Evolutionary conservation across 1,140 invertebrate species (phyloP).

Genomic region (Nephila pilipes): DNA sequence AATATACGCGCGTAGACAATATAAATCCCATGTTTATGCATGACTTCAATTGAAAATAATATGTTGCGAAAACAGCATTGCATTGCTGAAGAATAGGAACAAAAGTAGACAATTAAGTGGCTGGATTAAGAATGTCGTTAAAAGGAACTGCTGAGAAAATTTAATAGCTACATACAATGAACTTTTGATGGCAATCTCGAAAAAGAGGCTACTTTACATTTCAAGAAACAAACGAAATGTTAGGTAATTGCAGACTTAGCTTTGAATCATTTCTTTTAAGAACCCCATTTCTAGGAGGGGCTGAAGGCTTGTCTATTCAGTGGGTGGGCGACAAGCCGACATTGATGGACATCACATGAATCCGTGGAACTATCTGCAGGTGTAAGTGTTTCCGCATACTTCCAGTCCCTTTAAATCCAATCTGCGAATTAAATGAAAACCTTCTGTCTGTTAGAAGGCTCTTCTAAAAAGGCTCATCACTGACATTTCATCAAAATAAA

Average conservation of each 20-base stretch:
- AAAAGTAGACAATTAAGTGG: background rate
- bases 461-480: background rate
- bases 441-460: background rate
- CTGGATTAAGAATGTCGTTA: background rate
- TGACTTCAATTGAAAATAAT: background rate
- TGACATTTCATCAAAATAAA: slow-evolving; percentile 19
- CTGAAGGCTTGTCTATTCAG: slow-evolving; percentile 16
- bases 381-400: slow-evolving; percentile 1
- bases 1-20: too few relatives aligned
- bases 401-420: background rate
- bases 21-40: too few relatives aligned
- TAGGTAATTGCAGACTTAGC: background rate
- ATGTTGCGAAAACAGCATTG: background rate
- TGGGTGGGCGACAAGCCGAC: slow-evolving; percentile 12
- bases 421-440: background rate
- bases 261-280: background rate
- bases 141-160: background rate
- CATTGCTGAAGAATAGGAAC: background rate
- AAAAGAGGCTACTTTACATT: slow-evolving; percentile 5
- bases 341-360: background rate
- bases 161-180: background rate
- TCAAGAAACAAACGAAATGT: slow-evolving; percentile 1
- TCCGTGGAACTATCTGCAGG: background rate
- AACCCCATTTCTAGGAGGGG: background rate
- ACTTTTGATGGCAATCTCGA: background rate